A percentile compares a stretch with the other conserved stretches of the same genome.
Evolutionary conservation across 2,888 invertebrate species (phyloP).

Genomic region (Cataglyphis cursor): DNA sequence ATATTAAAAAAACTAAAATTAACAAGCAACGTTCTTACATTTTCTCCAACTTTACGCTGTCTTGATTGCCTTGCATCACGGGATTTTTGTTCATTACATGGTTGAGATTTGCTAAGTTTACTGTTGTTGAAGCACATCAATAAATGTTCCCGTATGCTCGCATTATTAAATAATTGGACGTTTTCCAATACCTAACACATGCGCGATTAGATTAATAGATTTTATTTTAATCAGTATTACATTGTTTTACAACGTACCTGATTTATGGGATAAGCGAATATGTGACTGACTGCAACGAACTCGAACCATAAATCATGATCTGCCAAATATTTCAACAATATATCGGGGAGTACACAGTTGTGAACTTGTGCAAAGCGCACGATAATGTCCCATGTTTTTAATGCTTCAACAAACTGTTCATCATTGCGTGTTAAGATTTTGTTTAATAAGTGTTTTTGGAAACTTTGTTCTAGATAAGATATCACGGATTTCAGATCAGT

Average conservation of each 20-base stretch:
- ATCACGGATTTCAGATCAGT: slow-evolving; percentile 77
- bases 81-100: slow-evolving; percentile 71
- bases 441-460: slow-evolving; percentile 68
- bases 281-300: slow-evolving; percentile 90
- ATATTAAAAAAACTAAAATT: slow-evolving; percentile 15
- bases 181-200: slow-evolving; percentile 86
- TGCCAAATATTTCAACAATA: slow-evolving; percentile 89
- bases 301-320: slow-evolving; percentile 90
- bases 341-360: slow-evolving; percentile 88
- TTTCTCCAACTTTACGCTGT: slow-evolving; percentile 83
- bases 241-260: slow-evolving; percentile 86
- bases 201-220: slow-evolving; percentile 12
- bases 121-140: slow-evolving; percentile 78
- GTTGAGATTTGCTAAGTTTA: slow-evolving; percentile 51
- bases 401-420: slow-evolving; percentile 85
- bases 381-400: slow-evolving; percentile 89
- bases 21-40: slow-evolving; percentile 52
- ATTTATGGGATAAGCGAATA: slow-evolving; percentile 90
- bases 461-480: slow-evolving; percentile 79
- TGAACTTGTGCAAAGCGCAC: slow-evolving; percentile 89
- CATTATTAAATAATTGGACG: slow-evolving; percentile 88
- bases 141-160: slow-evolving; percentile 89
- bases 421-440: slow-evolving; percentile 68
- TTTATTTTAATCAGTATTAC: background rate
- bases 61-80: slow-evolving; percentile 84